A percentile compares a stretch with the other conserved stretches of the same genome.
phyloP scores from a whole-genome alignment of 2,113 vertebrate species.

The Tupaia chinensis region DNA sequence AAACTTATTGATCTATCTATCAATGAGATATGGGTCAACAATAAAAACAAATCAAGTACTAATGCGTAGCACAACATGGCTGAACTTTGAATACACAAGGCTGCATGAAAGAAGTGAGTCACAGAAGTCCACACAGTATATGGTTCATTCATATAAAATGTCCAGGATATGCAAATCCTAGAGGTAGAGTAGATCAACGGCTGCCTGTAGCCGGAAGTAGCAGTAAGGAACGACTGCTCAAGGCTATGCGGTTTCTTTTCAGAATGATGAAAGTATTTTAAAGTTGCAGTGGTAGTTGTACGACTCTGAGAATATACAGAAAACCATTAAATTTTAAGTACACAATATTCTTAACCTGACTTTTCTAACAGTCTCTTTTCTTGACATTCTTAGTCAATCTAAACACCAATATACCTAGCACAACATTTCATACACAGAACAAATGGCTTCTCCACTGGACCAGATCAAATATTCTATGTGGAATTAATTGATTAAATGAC shows the following conservation, averaged over 20 bases:
- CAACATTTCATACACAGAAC: not conserved
- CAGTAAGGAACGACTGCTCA: not conserved
- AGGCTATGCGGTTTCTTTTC: not conserved
- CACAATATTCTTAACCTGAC: not conserved
- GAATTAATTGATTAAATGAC: not conserved
- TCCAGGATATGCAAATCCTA: not conserved
- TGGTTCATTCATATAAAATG: not conserved
- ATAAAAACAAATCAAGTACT: not conserved
- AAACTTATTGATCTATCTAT: not conserved
- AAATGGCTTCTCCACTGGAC: not conserved
- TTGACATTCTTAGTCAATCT: not conserved
- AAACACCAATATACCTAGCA: not conserved
- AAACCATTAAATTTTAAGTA: not conserved
- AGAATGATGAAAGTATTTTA: not conserved
- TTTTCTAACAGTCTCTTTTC: not conserved
- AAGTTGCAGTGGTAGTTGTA: not conserved
- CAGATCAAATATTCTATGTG: not conserved
- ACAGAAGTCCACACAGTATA: not conserved
- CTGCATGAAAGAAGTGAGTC: not conserved
- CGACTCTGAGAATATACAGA: not conserved
- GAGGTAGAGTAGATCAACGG: not conserved
- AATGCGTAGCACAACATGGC: rapidly evolving
- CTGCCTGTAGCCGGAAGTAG: not conserved
- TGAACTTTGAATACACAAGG: not conserved
- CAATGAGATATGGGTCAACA: not conserved